phyloP scores from a whole-genome alignment of 2,888 invertebrate genomes.

The Drosophila barbarae region DNA sequence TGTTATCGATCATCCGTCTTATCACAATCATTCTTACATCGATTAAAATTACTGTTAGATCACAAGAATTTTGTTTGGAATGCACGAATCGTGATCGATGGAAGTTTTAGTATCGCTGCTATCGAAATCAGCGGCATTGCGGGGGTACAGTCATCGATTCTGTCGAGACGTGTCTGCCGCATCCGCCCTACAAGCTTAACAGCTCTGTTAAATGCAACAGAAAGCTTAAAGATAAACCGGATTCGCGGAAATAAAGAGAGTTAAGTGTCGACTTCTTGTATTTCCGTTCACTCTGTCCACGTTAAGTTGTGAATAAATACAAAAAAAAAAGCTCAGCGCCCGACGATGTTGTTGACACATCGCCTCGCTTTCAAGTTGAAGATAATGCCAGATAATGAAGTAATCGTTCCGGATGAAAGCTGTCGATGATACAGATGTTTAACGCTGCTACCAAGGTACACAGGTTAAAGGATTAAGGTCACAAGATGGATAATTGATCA shows the following conservation, averaged over 20 bases:
- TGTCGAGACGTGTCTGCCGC: neutral
- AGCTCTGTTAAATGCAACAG: slow-evolving; percentile 3
- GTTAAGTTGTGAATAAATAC: slow-evolving; percentile 6
- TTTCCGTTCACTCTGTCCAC: slow-evolving; percentile 43
- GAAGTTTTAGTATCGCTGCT: neutral
- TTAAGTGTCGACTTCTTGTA: slow-evolving; percentile 14
- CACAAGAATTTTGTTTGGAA: neutral
- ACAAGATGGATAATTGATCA: too few relatives aligned
- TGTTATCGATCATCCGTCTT: neutral
- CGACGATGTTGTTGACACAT: slow-evolving; percentile 20
- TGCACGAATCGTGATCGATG: neutral
- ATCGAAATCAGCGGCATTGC: neutral
- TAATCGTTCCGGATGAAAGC: neutral
- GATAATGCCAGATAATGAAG: slow-evolving; percentile 13
- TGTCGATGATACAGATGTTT: neutral
- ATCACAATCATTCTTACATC: neutral
- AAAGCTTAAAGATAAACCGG: slow-evolving; percentile 47
- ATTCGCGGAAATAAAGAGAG: slow-evolving; percentile 49
- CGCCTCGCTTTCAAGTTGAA: neutral
- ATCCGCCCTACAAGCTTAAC: slow-evolving; percentile 17
- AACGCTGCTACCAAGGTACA: neutral
- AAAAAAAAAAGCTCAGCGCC: neutral
- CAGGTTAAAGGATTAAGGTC: neutral
- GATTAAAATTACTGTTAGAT: neutral
- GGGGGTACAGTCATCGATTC: slow-evolving; percentile 11